A percentile compares a stretch with the other conserved stretches of the same genome.
These are phyloP conservation scores for Lasioglossum baleicum DNA, from an alignment of 1,140 invertebrate genomes.

Conservation along the genomic window DNA sequence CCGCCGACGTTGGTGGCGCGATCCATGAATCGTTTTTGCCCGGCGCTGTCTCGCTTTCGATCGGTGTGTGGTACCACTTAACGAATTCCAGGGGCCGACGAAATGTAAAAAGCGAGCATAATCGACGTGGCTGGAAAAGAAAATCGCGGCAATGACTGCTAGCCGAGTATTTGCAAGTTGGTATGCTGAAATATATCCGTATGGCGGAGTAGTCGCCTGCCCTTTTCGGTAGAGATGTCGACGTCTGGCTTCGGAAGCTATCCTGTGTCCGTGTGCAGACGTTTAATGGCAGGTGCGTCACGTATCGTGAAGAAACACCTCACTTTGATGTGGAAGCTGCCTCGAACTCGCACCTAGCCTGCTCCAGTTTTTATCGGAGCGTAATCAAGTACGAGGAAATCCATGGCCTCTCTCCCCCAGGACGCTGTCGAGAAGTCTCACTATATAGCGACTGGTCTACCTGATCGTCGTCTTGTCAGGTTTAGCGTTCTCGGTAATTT, in stretches of 20 bases:
- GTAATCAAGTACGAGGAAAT: constrained; percentile 64
- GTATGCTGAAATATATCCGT: constrained; percentile 33
- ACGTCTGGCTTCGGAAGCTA: constrained; percentile 37
- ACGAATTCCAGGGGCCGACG: constrained; percentile 7
- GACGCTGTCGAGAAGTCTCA: constrained; percentile 34
- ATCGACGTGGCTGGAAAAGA: constrained; percentile 16
- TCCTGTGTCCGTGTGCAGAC: constrained; percentile 25
- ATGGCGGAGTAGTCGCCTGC: constrained; percentile 4
- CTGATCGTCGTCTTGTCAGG: constrained; percentile 35
- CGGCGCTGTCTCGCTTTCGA: neutral
- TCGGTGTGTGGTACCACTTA: neutral
- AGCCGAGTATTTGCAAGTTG: constrained; percentile 34
- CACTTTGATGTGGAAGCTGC: constrained; percentile 50
- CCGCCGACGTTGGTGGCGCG: no score
- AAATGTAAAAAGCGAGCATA: constrained; percentile 10
- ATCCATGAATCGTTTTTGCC: neutral
- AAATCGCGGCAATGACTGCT: constrained; percentile 14
- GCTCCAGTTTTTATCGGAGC: constrained; percentile 58
- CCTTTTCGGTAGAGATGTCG: constrained; percentile 34
- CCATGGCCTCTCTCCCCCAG: constrained; percentile 63
- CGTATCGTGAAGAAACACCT: constrained; percentile 63
- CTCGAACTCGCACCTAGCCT: constrained; percentile 54
- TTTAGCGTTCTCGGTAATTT: constrained; percentile 50
- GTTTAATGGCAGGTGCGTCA: constrained; percentile 59
- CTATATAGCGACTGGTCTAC: constrained; percentile 36